Conservation (phyloP, 2,888 invertebrate species). For the Oscheius sp. region DNA sequence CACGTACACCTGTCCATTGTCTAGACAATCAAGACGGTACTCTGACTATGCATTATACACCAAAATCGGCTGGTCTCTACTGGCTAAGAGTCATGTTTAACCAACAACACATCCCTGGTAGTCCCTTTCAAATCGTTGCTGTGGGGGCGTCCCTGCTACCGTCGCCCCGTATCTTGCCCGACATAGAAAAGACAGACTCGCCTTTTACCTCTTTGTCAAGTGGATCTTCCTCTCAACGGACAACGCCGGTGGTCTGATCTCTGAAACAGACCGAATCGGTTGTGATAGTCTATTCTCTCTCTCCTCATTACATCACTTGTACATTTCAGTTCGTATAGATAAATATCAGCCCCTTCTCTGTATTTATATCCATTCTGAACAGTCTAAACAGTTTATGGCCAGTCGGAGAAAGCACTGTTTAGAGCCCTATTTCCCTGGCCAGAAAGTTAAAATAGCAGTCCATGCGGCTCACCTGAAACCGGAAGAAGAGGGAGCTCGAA, state of each 20-base stretch:
- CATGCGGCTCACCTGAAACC: conserved; percentile 9
- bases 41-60: conserved; percentile 92
- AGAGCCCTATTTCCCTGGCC: background rate
- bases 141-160: conserved; percentile 48
- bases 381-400: no score
- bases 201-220: conserved; percentile 57
- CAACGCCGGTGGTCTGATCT: conserved; percentile 43
- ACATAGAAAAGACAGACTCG: conserved; percentile 50
- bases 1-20: conserved; percentile 87
- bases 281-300: background rate
- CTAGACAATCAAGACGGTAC: conserved; percentile 93
- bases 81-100: conserved; percentile 90
- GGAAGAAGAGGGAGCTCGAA: background rate
- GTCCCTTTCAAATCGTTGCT: conserved; percentile 60
- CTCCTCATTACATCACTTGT: conserved; percentile 2
- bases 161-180: conserved; percentile 40
- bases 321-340: background rate
- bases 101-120: conserved; percentile 58
- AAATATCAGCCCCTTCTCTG: background rate
- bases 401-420: background rate
- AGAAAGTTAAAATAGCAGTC: conserved; percentile 13
- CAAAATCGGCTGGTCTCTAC: conserved; percentile 96
- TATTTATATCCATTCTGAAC: background rate
- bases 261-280: background rate
- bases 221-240: conserved; percentile 50